A percentile compares a stretch with the other conserved stretches of the same genome.
These are phyloP conservation scores for Urechis unicinctus DNA, from an alignment of 2,888 invertebrate genomes.

Conservation along the genomic window DNA sequence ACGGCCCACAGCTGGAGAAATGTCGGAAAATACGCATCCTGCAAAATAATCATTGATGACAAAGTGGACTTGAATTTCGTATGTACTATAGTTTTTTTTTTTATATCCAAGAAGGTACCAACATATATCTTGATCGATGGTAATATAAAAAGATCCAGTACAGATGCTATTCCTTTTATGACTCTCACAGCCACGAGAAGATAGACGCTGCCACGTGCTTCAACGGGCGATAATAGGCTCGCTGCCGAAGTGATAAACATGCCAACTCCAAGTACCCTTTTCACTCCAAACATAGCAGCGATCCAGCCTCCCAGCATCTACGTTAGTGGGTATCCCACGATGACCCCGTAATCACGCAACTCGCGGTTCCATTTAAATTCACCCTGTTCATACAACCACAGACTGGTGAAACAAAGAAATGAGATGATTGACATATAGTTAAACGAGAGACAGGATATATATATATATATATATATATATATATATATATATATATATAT, in stretches of 20 bases:
- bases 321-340: constrained; percentile 6
- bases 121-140: too few species aligned
- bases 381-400: not conserved
- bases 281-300: constrained; percentile 27
- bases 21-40: constrained; percentile 7
- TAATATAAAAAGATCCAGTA: too few species aligned
- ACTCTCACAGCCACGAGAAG: constrained; percentile 13
- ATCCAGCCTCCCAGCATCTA: constrained; percentile 34
- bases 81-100: too few species aligned
- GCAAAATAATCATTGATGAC: too few species aligned
- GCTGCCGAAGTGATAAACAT: constrained; percentile 21
- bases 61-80: too few species aligned
- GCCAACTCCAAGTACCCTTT: constrained; percentile 29
- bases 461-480: too few species aligned
- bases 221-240: constrained; percentile 14
- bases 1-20: constrained; percentile 1
- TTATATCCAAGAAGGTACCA: too few species aligned
- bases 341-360: not conserved
- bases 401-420: too few species aligned
- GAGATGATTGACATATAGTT: too few species aligned
- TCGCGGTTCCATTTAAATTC: constrained; percentile 6
- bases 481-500: too few species aligned
- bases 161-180: constrained; percentile 13
- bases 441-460: too few species aligned
- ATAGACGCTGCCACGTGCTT: constrained; percentile 8